phyloP scores from a whole-genome alignment of 2,113 vertebrate genomes.

The Girardinichthys multiradiatus region DNA sequence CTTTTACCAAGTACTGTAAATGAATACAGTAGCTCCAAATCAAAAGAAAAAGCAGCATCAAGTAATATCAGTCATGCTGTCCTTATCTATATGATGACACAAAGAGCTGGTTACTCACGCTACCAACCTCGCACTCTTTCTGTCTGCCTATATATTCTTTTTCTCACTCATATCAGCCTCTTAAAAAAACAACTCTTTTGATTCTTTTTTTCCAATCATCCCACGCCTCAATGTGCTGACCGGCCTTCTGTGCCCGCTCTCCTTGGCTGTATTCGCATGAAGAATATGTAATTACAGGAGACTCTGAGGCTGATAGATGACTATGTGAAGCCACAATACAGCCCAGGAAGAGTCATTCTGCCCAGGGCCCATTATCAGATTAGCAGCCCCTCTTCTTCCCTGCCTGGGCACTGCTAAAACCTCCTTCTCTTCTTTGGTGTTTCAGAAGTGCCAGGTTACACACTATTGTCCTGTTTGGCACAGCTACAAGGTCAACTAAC shows the following conservation, averaged over 20 bases:
- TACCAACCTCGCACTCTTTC: neutral
- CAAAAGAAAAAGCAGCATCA: conserved; percentile 18
- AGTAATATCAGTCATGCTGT: conserved; percentile 22
- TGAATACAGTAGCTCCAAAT: neutral
- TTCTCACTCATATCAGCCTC: conserved; percentile 33
- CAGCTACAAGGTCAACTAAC: neutral
- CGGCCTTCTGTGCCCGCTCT: conserved; percentile 14
- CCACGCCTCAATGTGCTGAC: conserved; percentile 49
- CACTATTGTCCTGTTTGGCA: conserved; percentile 29
- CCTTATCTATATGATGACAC: conserved; percentile 26
- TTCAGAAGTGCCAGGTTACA: conserved; percentile 60
- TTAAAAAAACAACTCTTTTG: conserved; percentile 45
- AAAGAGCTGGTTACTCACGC: conserved; percentile 18
- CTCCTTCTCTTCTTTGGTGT: conserved; percentile 27
- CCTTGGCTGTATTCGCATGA: conserved; percentile 51
- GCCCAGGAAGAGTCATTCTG: conserved; percentile 55
- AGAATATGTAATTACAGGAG: conserved; percentile 71
- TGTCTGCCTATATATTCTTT: conserved; percentile 1
- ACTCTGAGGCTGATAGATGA: conserved; percentile 55
- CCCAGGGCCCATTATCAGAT: conserved; percentile 63
- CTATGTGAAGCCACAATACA: conserved; percentile 57
- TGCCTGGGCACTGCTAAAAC: conserved; percentile 27
- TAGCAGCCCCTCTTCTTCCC: conserved; percentile 38
- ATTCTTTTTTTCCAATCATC: conserved; percentile 54
- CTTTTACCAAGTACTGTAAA: neutral